Conservation (phyloP, 1,140 invertebrate genomes). For the Monomorium pharaonis region DNA sequence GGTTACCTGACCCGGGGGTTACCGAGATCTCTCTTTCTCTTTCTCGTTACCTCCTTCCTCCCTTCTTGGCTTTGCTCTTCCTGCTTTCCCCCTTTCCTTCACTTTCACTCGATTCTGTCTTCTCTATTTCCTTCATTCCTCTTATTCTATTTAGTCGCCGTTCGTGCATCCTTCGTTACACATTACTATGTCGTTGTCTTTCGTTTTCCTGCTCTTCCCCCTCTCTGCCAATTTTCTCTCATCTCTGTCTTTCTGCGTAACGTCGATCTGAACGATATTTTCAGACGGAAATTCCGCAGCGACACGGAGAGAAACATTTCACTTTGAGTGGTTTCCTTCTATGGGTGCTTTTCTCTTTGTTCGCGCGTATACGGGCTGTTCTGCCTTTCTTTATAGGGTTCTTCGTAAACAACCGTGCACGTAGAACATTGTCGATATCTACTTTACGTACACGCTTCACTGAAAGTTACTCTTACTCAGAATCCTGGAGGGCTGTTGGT, state of each 20-base stretch:
- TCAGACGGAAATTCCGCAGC: conserved; percentile 66
- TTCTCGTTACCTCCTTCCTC: conserved; percentile 46
- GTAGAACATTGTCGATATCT: conserved; percentile 52
- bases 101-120: conserved; percentile 37
- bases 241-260: conserved; percentile 21
- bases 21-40: conserved; percentile 44
- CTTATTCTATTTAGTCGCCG: not conserved
- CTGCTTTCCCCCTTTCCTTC: not conserved
- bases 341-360: conserved; percentile 19
- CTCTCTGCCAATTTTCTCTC: conserved; percentile 7
- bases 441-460: conserved; percentile 24
- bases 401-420: conserved; percentile 51
- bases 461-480: conserved; percentile 26
- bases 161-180: not conserved
- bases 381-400: conserved; percentile 23
- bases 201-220: not conserved
- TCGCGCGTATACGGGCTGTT: not conserved
- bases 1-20: conserved; percentile 70
- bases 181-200: not conserved
- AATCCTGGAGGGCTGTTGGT: conserved; percentile 5
- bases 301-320: conserved; percentile 65
- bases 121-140: not conserved
- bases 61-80: not conserved
- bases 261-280: conserved; percentile 73
- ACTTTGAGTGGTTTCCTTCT: conserved; percentile 65